A percentile compares a stretch with the other conserved stretches of the same genome.
phyloP scores from a whole-genome alignment of 2,113 vertebrate genomes.

The Scytalopus superciliaris region DNA sequence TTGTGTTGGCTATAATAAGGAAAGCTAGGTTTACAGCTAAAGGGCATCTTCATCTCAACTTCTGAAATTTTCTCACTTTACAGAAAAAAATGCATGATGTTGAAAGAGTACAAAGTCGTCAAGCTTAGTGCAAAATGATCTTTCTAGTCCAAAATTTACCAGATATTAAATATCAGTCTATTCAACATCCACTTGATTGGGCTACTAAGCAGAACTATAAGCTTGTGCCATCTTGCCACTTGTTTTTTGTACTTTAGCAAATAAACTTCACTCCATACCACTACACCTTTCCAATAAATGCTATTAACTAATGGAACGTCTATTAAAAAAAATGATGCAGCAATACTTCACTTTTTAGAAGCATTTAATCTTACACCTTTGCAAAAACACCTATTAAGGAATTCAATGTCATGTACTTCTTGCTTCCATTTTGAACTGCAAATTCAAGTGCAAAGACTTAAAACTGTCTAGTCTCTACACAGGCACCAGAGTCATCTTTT shows the following conservation, averaged over 20 bases:
- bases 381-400: background rate
- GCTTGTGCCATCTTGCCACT: background rate
- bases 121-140: background rate
- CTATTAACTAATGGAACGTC: background rate
- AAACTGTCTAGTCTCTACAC: background rate
- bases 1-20: background rate
- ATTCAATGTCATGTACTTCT: background rate
- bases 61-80: background rate
- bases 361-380: background rate
- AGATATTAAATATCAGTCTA: background rate
- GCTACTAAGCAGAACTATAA: background rate
- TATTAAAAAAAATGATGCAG: background rate
- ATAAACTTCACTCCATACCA: background rate
- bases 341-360: background rate
- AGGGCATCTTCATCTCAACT: background rate
- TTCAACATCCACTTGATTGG: background rate
- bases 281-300: background rate
- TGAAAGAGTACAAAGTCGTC: background rate
- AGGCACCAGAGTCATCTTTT: rapidly evolving
- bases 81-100: background rate
- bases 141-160: background rate
- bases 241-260: background rate
- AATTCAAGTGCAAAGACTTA: background rate
- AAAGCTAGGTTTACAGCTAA: background rate
- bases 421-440: background rate